Base-by-base conservation (phyloP, 1,140 invertebrate species). In the Trissolcus basalis region DNA sequence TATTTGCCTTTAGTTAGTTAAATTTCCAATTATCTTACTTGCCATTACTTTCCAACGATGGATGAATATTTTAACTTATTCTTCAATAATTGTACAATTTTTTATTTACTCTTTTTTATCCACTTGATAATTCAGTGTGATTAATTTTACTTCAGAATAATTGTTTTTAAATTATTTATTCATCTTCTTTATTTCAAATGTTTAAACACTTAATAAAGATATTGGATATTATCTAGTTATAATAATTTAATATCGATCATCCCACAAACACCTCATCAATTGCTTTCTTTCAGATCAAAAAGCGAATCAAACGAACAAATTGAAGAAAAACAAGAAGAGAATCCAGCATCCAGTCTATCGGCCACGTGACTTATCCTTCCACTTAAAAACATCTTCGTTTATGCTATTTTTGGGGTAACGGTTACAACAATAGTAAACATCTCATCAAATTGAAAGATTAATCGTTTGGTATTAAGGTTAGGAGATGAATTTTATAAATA, bases 211-310 rank as follows among this genome's bases (percentile, higher is more conserved):
- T 48, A 65, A 61, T 70, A 63, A 59, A 76, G 19, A 61, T 43
- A 64, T 60, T 51, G 10, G 47, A 59, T 33, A 61, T 71, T 45
- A 36, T 64, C 67, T 77, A 51, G 55, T 27, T 48, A 49, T 67
- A 64, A 44, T 55, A 35, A 39, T 63, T 63, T 71, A n/a, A 45
- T 61, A 64, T 33, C 54, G 65, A 61, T 76, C 59, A 73, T 82
- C 53, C 65, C 65, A 70, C 47, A 61, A 49, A 61, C 56, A 58
- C 81, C 72, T 86, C 76, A 87, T 85, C 71, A 81, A 76, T 76
- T 87, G 79, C 82, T 87, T 88, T 86, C 84, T 88, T 88, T 88
- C 87, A 88, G 87, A 88, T 88, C 85, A 70, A 88, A 88, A 88
- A 86, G 79, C 65, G 85, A 87, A 82, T 85, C 77, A 55, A 84